Evolutionary conservation across 2,888 invertebrate genomes (phyloP).

Genomic region (Lasioglossum leucozonium): DNA sequence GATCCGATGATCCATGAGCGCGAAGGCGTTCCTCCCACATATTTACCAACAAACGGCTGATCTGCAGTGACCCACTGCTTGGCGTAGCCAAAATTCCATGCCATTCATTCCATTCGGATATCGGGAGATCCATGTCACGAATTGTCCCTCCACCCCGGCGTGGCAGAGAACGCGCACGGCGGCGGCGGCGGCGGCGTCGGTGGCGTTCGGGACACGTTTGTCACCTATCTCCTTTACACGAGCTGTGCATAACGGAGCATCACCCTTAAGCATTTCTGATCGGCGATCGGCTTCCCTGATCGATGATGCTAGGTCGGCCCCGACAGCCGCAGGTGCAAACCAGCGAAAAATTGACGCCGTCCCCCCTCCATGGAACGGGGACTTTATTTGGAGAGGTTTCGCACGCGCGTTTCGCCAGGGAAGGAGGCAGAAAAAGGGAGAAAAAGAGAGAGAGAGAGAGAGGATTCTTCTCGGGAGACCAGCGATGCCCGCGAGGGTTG

Average conservation of each 20-base stretch:
- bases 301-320: conserved; percentile 32
- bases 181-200: not conserved
- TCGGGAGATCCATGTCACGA: conserved; percentile 23
- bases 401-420: conserved; percentile 54
- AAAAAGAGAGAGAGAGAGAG: not conserved
- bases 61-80: conserved; percentile 21
- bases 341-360: conserved; percentile 77
- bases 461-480: conserved; percentile 52
- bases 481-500: conserved; percentile 55
- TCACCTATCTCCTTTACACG: conserved; percentile 51
- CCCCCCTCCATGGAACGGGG: conserved; percentile 42
- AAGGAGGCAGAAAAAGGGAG: not conserved
- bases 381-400: conserved; percentile 72
- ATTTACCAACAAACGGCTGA: conserved; percentile 22
- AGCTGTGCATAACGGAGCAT: conserved; percentile 32
- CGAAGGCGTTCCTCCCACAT: not conserved
- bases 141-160: conserved; percentile 1
- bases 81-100: not conserved
- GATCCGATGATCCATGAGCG: not conserved
- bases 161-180: conserved; percentile 1
- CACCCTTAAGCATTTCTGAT: conserved; percentile 56
- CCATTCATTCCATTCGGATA: conserved; percentile 10
- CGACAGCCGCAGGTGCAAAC: conserved; percentile 77
- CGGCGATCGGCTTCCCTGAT: conserved; percentile 54
- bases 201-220: conserved; percentile 7